These are phyloP conservation scores for Osmerus mordax DNA, from an alignment of 2,113 vertebrate genomes.

Conservation along the genomic window DNA sequence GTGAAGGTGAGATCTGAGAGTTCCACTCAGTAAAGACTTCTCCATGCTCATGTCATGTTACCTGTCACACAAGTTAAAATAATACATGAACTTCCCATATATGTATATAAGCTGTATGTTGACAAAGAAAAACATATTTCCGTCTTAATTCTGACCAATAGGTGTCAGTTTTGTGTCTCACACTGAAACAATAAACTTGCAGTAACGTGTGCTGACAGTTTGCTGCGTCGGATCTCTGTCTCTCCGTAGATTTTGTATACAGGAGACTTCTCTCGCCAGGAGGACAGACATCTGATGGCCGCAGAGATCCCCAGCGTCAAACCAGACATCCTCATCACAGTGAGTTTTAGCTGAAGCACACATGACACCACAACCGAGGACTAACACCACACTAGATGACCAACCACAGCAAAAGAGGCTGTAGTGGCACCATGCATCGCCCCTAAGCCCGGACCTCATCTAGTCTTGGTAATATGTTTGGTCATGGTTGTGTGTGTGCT, in stretches of 20 bases:
- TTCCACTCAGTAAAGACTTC: not conserved
- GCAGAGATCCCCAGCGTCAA: conserved; percentile 86
- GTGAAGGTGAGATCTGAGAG: conserved; percentile 81
- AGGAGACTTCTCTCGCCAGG: conserved; percentile 85
- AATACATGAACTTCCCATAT: not conserved
- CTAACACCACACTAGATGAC: no score
- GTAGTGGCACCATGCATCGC: not conserved
- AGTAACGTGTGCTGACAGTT: no score
- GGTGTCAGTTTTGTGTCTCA: not conserved
- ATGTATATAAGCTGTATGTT: no score
- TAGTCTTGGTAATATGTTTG: not conserved
- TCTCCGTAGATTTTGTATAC: conserved; percentile 77
- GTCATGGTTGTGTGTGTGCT: not conserved
- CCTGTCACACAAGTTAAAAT: not conserved
- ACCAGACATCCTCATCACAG: conserved; percentile 85
- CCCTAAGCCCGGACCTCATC: not conserved
- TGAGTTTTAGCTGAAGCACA: conserved; percentile 57
- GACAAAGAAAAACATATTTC: not conserved
- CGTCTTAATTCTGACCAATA: not conserved
- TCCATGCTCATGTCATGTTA: not conserved
- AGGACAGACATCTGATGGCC: conserved; percentile 85
- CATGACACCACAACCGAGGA: not conserved
- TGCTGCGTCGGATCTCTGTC: not conserved
- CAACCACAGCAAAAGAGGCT: not conserved
- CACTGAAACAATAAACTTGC: no score